Evolutionary conservation across 2,888 invertebrate species (phyloP), one percentile per base, ranked within the genome.

Genomic region (Sthenelais limicola): DNA sequence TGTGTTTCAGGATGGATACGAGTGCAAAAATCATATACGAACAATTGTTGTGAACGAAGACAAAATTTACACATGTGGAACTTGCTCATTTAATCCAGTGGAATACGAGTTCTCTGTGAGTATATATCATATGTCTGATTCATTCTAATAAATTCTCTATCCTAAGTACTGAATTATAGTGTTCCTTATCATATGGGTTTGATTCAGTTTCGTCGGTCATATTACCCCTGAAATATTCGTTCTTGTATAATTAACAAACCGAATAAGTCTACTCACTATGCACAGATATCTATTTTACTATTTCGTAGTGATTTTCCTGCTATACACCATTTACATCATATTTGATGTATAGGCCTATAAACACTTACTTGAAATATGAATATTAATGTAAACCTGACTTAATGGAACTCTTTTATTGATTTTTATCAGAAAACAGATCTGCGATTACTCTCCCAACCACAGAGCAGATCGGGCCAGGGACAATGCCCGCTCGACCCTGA

Each of bases 401-500:
- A 4, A 15, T 62, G 21, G 32, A 62, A 38, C 28, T 43, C n/a
- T 26, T n/a, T 66, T 26, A 43, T 43, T 43, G 12, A 12, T 43
- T 12, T 43, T 12, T 43, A 18, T 43, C 47, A 43, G 66, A 35
- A 66, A 43, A 43, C 66, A 35, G 28, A 43, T 18, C 26, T 66
- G 47, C 7, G 33, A 3, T 26, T 43, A 21, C 3, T 66, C 28
- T n/a, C 21, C 2, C 15, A 38, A 26, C 47, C 66, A 35, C 18
- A 1, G 26, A 28, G 26, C 1, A 30, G 66, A 21, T 43, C 43
- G 7, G 75, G 75, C 15, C 66, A 69, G 24, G 76, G 67, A 4
- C 62, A 71, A 3, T 76, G 76, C 54, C 76, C 76, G 12, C 73
- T 73, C 35, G 76, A 76, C 30, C 76, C 76, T 1, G 38, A 67